Conservation (phyloP, 2,888 invertebrate species). For the Branchipolynoe longqiensis region DNA sequence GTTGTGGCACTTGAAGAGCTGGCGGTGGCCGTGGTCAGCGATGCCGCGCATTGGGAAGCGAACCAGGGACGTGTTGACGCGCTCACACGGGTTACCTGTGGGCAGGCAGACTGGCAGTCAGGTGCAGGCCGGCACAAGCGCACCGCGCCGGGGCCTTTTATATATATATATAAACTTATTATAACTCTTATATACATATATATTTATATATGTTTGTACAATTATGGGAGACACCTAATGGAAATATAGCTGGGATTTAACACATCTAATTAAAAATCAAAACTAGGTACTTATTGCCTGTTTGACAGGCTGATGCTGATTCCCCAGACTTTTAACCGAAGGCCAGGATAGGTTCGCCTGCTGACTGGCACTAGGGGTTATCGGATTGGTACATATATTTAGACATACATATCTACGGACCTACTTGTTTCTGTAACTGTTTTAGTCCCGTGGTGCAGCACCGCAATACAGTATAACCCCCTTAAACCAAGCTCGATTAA, state of each 20-base stretch:
- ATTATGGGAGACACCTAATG: not conserved
- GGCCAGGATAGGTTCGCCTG: no score
- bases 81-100: conserved; percentile 22
- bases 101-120: not conserved
- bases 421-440: no score
- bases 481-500: no score
- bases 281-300: not conserved
- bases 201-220: not conserved
- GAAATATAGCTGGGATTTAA: not conserved
- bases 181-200: not conserved
- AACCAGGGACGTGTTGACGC: conserved; percentile 10
- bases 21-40: conserved; percentile 3
- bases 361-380: no score
- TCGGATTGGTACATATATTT: no score
- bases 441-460: no score
- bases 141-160: not conserved
- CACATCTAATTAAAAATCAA: not conserved
- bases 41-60: not conserved
- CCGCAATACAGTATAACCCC: no score
- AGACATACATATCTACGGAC: no score
- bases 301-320: no score
- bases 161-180: not conserved
- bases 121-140: not conserved
- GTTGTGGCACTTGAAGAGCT: conserved; percentile 1
- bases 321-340: no score